A percentile compares a stretch with the other conserved stretches of the same genome.
Evolutionary conservation across 2,797 vertebrate genomes (phyloP).

Genomic region (Amazona finschi): DNA sequence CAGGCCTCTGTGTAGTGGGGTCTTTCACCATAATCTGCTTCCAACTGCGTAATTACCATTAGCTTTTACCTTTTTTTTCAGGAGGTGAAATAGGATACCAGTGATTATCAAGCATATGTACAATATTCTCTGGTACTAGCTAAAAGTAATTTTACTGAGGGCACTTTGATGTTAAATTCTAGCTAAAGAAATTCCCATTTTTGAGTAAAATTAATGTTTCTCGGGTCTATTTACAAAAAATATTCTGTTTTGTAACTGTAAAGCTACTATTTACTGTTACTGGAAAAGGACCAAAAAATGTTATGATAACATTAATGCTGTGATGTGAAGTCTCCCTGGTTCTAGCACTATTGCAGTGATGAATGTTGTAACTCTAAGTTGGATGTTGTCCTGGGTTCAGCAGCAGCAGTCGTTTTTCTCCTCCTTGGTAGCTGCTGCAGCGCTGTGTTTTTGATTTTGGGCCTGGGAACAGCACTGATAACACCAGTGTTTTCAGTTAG

Average conservation of each 20-base stretch:
- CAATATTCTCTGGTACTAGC: not conserved
- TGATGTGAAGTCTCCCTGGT: constrained; percentile 42
- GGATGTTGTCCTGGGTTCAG: not conserved
- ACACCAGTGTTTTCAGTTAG: no score
- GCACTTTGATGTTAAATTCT: not conserved
- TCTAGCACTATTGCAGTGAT: constrained; percentile 58
- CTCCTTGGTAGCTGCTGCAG: no score
- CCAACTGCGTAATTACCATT: not conserved
- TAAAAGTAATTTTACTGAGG: not conserved
- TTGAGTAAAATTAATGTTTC: not conserved
- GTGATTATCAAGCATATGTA: not conserved
- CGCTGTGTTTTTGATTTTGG: no score
- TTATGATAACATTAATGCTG: constrained; percentile 66
- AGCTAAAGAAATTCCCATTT: not conserved
- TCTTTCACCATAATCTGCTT: not conserved
- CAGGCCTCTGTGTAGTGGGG: not conserved
- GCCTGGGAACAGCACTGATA: no score
- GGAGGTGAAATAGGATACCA: not conserved
- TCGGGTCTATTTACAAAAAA: not conserved
- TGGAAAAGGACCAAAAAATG: not conserved
- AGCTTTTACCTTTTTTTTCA: not conserved
- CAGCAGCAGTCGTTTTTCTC: no score
- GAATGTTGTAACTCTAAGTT: constrained; percentile 66
- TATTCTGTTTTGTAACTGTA: not conserved
- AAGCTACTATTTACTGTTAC: not conserved